Evolutionary conservation across 2,888 invertebrate species (phyloP).

Genomic region (Cheilosia grossa): DNA sequence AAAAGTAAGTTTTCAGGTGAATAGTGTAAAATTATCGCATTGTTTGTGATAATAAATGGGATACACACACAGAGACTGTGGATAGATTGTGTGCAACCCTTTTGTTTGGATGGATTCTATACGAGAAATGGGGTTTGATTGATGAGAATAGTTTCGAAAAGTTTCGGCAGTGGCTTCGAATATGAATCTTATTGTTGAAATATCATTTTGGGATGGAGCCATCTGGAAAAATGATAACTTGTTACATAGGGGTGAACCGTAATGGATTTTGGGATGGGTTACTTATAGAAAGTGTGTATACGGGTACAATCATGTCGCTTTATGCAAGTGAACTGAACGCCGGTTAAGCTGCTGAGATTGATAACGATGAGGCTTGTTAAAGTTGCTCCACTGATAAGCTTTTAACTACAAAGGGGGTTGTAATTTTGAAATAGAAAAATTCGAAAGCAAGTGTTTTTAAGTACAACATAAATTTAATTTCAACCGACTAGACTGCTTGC

Average conservation of each 20-base stretch:
- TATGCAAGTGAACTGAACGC: no score
- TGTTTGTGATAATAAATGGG: slow-evolving; percentile 58
- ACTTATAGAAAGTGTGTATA: no score
- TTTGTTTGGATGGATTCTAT: not conserved
- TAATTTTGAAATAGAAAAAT: no score
- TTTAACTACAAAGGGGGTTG: no score
- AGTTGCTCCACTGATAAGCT: no score
- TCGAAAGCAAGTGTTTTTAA: no score
- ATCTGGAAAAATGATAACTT: slow-evolving; percentile 10
- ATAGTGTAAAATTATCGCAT: slow-evolving; percentile 63
- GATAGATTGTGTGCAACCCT: slow-evolving; percentile 1
- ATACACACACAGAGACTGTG: not conserved
- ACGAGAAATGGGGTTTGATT: slow-evolving; percentile 46
- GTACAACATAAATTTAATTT: no score
- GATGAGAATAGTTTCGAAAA: slow-evolving; percentile 58
- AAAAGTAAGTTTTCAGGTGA: slow-evolving; percentile 52
- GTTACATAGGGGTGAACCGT: slow-evolving; percentile 1
- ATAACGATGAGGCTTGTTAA: no score
- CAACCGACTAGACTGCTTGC: no score
- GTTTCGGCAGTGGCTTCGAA: slow-evolving; percentile 24
- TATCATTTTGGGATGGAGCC: slow-evolving; percentile 25
- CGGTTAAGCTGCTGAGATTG: no score
- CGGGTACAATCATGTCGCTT: no score
- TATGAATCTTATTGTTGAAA: slow-evolving; percentile 17
- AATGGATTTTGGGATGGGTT: not conserved